Conservation (phyloP, 30 jellyfish, hydroid and myxozoan genomes). For the Chironex yamaguchii region DNA sequence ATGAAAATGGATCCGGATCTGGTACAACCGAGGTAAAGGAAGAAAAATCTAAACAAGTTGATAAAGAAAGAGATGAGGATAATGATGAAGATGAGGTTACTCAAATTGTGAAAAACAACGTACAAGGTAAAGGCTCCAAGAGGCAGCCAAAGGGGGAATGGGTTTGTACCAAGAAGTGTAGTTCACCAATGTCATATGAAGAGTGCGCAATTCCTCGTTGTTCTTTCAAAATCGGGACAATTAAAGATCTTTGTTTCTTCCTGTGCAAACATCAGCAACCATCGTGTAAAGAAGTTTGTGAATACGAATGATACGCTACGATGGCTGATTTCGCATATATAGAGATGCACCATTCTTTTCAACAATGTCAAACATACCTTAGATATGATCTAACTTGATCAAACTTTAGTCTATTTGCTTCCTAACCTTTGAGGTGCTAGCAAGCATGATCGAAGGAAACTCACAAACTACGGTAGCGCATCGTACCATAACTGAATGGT, state of each 20-base stretch:
- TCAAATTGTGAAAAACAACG: not conserved
- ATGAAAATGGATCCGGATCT: not conserved
- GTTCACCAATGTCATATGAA: slow-evolving; percentile 88
- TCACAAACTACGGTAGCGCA: no score
- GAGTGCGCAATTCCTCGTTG: slow-evolving; percentile 96
- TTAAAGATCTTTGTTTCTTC: slow-evolving; percentile 87
- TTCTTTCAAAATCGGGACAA: slow-evolving; percentile 80
- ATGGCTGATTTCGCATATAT: no score
- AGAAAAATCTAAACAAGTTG: not conserved
- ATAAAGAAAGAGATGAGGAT: not conserved
- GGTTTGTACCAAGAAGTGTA: slow-evolving; percentile 80
- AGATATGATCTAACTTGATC: no score
- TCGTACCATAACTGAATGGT: no score
- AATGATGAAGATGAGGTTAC: not conserved
- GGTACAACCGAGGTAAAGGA: not conserved
- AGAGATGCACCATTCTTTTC: no score
- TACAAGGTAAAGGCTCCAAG: not conserved
- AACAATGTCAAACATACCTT: no score
- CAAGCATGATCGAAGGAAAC: no score
- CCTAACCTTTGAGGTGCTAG: no score
- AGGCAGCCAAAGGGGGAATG: slow-evolving; percentile 15
- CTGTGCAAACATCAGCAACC: slow-evolving; percentile 92
- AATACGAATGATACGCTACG: slow-evolving; percentile 42
- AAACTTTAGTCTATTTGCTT: no score
- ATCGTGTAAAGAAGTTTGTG: slow-evolving; percentile 88